Conservation (phyloP, 2,113 vertebrate genomes). For the Amblyopsis rosae region DNA sequence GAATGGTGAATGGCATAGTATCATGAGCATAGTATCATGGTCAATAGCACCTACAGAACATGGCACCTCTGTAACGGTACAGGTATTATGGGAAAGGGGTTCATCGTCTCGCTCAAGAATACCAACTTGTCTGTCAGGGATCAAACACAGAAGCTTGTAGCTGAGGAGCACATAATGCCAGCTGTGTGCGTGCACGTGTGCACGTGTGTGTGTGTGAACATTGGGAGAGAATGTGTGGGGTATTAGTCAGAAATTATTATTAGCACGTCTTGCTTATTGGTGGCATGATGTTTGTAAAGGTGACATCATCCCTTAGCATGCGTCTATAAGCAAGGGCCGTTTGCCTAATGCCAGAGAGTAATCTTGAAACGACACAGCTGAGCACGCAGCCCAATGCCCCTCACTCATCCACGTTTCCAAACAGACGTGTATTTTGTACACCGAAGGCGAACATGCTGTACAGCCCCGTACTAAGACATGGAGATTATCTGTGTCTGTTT, state of each 20-base stretch:
- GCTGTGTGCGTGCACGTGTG: neutral
- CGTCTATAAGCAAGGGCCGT: conserved; percentile 50
- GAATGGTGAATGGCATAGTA: too few relatives aligned
- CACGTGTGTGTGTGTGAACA: neutral
- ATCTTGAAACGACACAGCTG: conserved; percentile 56
- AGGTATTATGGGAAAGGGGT: too few relatives aligned
- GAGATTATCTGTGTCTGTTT: too few relatives aligned
- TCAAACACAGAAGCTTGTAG: too few relatives aligned
- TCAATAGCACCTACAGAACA: too few relatives aligned
- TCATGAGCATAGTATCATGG: too few relatives aligned
- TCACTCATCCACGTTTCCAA: conserved; percentile 50
- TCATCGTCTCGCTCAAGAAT: too few relatives aligned
- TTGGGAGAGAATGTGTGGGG: neutral
- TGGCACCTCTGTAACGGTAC: too few relatives aligned
- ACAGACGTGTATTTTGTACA: neutral
- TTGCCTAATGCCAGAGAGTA: conserved; percentile 62
- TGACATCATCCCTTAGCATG: conserved; percentile 58
- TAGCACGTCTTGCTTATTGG: conserved; percentile 49
- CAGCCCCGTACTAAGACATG: too few relatives aligned
- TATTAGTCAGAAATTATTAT: conserved; percentile 37
- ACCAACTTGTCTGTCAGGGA: too few relatives aligned
- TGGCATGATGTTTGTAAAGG: conserved; percentile 50
- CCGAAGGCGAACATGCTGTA: too few relatives aligned
- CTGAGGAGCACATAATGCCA: neutral
- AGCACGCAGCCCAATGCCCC: conserved; percentile 30